Percentiles rank a stretch among this genome's conserved stretches.
phyloP scores from a whole-genome alignment of 2,797 vertebrate species.

The Taenioides sp. region DNA sequence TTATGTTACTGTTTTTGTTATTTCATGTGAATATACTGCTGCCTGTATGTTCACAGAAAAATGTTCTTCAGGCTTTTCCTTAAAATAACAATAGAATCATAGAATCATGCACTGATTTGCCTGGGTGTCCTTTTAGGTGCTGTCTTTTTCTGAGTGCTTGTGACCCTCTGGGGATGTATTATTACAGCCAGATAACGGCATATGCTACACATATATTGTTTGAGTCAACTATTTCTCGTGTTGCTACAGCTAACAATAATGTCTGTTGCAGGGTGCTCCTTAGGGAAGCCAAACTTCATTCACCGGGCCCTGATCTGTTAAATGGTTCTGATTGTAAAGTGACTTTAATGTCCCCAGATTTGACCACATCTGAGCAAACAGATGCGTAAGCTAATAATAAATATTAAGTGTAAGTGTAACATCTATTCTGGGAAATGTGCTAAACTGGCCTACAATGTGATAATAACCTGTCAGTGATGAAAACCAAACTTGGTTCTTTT shows the following conservation, averaged over 20 bases:
- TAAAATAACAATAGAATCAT: constrained; percentile 35
- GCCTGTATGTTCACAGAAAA: background rate
- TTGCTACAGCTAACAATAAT: background rate
- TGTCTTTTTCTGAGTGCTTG: background rate
- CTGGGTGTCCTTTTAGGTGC: background rate
- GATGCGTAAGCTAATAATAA: constrained; percentile 6
- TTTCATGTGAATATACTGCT: background rate
- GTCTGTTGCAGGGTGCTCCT: background rate
- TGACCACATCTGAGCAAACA: constrained; percentile 4
- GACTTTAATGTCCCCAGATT: background rate
- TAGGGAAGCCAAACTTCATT: constrained; percentile 5
- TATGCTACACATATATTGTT: too few species aligned
- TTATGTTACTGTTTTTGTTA: background rate
- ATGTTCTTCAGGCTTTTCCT: background rate
- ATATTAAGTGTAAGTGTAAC: background rate
- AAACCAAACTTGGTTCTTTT: background rate
- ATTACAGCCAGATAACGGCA: too few species aligned
- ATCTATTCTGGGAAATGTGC: constrained; percentile 22
- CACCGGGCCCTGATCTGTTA: background rate
- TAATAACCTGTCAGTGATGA: constrained; percentile 16
- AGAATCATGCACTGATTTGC: constrained; percentile 17
- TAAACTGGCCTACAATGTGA: constrained; percentile 13
- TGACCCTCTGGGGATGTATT: background rate
- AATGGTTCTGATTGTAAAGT: background rate
- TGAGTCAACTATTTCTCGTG: background rate